A percentile compares a stretch with the other conserved stretches of the same genome.
Evolutionary conservation across 2,113 vertebrate genomes (phyloP).

Genomic region (Anoura caudifer): DNA sequence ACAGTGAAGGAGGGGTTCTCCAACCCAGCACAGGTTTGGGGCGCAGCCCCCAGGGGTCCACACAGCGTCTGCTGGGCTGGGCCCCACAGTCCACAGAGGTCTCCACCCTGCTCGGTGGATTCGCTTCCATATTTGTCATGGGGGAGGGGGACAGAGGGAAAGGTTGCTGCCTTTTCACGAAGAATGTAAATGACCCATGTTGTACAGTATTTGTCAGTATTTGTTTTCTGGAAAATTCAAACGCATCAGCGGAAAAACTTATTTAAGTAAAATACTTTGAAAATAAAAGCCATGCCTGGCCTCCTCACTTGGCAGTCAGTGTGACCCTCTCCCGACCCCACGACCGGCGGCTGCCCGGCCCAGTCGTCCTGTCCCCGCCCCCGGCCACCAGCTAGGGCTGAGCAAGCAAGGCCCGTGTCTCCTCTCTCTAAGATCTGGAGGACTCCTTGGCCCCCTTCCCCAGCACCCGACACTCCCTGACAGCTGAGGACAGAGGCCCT

Average conservation of each 20-base stretch:
- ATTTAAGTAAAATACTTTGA: conserved; percentile 70
- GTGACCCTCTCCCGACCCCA: neutral
- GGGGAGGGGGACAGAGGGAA: neutral
- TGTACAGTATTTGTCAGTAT: conserved; percentile 31
- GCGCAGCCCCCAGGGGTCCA: too few relatives aligned
- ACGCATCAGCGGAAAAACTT: neutral
- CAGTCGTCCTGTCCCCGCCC: neutral
- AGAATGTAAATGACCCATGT: conserved; percentile 18
- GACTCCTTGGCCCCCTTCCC: neutral
- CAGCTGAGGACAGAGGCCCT: neutral
- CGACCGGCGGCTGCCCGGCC: neutral
- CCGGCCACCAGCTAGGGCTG: neutral
- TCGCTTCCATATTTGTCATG: neutral
- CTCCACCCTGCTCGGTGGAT: too few relatives aligned
- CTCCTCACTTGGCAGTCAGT: neutral
- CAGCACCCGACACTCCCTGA: neutral
- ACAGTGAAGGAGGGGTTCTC: neutral
- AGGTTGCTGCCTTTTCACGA: neutral
- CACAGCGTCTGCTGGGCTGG: neutral
- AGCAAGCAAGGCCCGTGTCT: neutral
- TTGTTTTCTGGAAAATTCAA: conserved; percentile 46
- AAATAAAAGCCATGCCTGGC: neutral
- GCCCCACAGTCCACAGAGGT: too few relatives aligned
- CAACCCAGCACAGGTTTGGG: neutral
- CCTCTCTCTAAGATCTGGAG: neutral